These are phyloP conservation scores for Dorcus hopei DNA, from an alignment of 2,888 invertebrate genomes.

Conservation along the genomic window DNA sequence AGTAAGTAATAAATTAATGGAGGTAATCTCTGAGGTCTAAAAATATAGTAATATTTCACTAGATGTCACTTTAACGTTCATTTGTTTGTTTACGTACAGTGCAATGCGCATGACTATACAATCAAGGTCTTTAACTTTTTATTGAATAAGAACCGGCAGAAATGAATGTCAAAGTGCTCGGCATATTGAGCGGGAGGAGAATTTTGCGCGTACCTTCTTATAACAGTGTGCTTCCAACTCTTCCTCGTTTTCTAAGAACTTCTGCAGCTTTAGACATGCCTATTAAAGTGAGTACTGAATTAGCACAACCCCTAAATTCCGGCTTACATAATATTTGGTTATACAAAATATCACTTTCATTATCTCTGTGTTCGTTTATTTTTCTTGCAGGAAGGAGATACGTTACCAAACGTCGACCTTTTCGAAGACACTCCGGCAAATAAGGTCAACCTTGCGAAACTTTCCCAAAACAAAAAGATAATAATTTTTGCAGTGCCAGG, in stretches of 20 bases:
- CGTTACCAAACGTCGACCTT: slow-evolving; percentile 73
- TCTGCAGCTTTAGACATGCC: slow-evolving; percentile 27
- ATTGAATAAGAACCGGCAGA: slow-evolving; percentile 8
- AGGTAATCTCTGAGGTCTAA: neutral
- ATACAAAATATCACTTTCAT: slow-evolving; percentile 1
- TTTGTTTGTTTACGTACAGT: no score
- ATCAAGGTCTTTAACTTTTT: slow-evolving; percentile 7
- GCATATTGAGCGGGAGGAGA: slow-evolving; percentile 5
- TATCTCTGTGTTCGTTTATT: neutral
- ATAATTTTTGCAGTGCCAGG: slow-evolving; percentile 91
- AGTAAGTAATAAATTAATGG: no score
- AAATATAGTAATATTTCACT: neutral
- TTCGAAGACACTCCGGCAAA: slow-evolving; percentile 84
- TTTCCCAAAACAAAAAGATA: slow-evolving; percentile 75
- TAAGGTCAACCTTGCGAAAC: slow-evolving; percentile 74
- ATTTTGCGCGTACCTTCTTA: neutral
- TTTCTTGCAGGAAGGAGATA: slow-evolving; percentile 73
- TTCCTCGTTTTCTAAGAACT: slow-evolving; percentile 21
- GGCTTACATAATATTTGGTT: slow-evolving; percentile 10
- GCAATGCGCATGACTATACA: slow-evolving; percentile 5
- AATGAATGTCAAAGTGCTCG: slow-evolving; percentile 17
- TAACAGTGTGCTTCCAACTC: slow-evolving; percentile 1
- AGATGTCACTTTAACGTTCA: neutral
- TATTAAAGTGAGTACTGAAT: slow-evolving; percentile 22
- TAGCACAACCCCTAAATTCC: neutral